These are phyloP conservation scores for Heliothis peltigera DNA, from an alignment of 2,888 invertebrate species.

Conservation along the genomic window DNA sequence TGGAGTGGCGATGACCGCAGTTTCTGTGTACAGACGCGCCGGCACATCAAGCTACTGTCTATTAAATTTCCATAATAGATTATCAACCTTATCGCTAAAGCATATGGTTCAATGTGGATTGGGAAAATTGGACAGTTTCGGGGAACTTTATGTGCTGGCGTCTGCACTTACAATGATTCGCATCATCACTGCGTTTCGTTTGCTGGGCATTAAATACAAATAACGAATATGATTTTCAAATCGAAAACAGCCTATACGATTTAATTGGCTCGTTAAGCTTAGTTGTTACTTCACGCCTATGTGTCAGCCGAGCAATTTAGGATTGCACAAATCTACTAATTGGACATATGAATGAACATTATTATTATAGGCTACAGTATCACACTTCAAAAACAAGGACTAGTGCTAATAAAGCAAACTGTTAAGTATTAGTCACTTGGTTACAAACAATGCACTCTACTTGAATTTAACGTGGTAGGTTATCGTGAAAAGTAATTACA, in stretches of 20 bases:
- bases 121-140: too few species aligned
- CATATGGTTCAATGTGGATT: too few species aligned
- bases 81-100: too few species aligned
- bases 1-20: conserved; percentile 65
- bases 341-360: conserved; percentile 55
- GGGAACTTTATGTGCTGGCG: too few species aligned
- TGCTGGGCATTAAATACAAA: conserved; percentile 38
- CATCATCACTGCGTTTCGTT: conserved; percentile 67
- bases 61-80: too few species aligned
- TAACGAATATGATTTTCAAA: conserved; percentile 25
- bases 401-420: conserved; percentile 55
- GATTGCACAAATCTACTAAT: conserved; percentile 63
- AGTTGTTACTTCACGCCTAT: conserved; percentile 57
- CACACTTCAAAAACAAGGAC: conserved; percentile 58
- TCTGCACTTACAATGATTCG: conserved; percentile 58
- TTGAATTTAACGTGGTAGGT: conserved; percentile 10
- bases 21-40: conserved; percentile 59
- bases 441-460: conserved; percentile 49
- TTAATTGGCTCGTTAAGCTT: conserved; percentile 69
- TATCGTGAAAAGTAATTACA: neutral
- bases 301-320: conserved; percentile 59
- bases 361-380: conserved; percentile 50
- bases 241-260: conserved; percentile 53
- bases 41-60: too few species aligned
- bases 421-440: conserved; percentile 61